A percentile compares a stretch with the other conserved stretches of the same genome.
phyloP scores from a whole-genome alignment of 2,888 invertebrate species.

The Drosophila cracens region DNA sequence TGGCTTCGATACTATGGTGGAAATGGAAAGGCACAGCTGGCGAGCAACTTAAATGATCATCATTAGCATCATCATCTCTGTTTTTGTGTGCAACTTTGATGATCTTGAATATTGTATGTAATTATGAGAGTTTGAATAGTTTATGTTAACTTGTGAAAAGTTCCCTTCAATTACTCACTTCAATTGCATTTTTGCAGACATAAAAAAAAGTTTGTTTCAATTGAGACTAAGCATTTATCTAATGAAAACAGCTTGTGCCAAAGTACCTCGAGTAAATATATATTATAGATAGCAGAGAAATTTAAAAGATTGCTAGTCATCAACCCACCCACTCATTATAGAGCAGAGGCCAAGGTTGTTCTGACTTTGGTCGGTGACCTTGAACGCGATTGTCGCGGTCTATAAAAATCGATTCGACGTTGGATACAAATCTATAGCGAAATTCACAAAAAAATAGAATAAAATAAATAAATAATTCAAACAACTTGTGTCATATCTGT shows the following conservation, averaged over 20 bases:
- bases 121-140: slow-evolving; percentile 3
- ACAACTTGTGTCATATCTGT: neutral
- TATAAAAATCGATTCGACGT: neutral
- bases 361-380: neutral
- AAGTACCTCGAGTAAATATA: neutral
- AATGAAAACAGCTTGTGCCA: neutral
- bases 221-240: neutral
- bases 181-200: neutral
- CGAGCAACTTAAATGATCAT: slow-evolving; percentile 1
- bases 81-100: neutral
- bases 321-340: neutral
- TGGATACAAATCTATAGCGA: neutral
- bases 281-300: neutral
- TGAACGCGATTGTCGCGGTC: neutral
- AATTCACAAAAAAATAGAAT: neutral
- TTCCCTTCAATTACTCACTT: neutral
- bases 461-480: neutral
- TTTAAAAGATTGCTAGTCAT: neutral
- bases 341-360: neutral
- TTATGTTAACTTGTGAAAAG: neutral
- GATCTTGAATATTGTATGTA: neutral
- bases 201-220: neutral
- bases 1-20: slow-evolving; percentile 26
- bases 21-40: slow-evolving; percentile 4
- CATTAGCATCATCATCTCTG: neutral